These are phyloP conservation scores for Popillia japonica DNA, from an alignment of 1,140 invertebrate species.

Conservation along the genomic window DNA sequence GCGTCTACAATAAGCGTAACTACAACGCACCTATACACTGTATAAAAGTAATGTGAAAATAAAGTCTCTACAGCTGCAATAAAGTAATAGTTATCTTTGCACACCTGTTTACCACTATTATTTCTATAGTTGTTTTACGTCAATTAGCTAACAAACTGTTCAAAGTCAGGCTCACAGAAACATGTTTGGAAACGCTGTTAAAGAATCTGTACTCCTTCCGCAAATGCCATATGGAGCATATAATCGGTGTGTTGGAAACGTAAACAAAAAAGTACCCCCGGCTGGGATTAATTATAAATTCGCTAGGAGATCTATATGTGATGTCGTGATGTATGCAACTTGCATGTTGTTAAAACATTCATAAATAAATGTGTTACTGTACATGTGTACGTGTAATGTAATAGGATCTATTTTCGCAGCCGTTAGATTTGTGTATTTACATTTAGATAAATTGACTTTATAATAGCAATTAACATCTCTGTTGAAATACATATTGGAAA, in stretches of 20 bases:
- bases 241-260: slow-evolving; percentile 16
- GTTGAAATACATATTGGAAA: slow-evolving; percentile 23
- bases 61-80: no score
- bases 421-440: slow-evolving; percentile 30
- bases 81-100: no score
- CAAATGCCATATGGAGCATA: slow-evolving; percentile 33
- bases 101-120: no score
- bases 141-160: no score
- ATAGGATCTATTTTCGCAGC: slow-evolving; percentile 19
- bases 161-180: background rate
- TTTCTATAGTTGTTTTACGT: no score
- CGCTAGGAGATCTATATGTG: slow-evolving; percentile 4
- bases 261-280: slow-evolving; percentile 33
- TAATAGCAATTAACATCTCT: slow-evolving; percentile 23
- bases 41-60: no score
- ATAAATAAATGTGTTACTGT: background rate
- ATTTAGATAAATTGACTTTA: slow-evolving; percentile 32
- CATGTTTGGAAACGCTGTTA: slow-evolving; percentile 23
- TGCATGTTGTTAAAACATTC: background rate
- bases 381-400: slow-evolving; percentile 4
- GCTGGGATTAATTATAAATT: slow-evolving; percentile 30
- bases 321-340: background rate
- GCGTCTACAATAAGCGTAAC: no score
- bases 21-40: no score
- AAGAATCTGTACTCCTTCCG: slow-evolving; percentile 29